These are phyloP conservation scores for Drosophila gaucha DNA, from an alignment of 2,888 invertebrate species.

Conservation along the genomic window DNA sequence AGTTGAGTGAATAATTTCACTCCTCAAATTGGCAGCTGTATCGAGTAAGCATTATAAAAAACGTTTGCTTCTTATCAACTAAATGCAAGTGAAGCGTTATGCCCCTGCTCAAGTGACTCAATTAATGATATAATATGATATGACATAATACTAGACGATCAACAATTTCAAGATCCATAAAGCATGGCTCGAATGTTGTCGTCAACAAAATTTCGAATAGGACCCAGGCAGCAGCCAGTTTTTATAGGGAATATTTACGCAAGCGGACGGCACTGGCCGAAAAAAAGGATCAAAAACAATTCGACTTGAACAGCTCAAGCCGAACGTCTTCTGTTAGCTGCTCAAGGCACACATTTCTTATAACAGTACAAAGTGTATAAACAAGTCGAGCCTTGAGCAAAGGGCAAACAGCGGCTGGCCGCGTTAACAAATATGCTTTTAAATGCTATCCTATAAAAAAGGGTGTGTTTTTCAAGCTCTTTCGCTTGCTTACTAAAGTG, in stretches of 20 bases:
- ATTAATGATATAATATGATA: constrained; percentile 34
- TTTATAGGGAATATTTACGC: not conserved
- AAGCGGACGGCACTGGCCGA: constrained; percentile 48
- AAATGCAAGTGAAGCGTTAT: constrained; percentile 47
- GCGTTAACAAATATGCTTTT: constrained; percentile 36
- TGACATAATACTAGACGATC: constrained; percentile 50
- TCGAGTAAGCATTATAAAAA: constrained; percentile 40
- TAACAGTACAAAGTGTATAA: constrained; percentile 8
- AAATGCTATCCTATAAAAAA: constrained; percentile 61
- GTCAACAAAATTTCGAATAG: not conserved
- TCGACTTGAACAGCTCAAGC: constrained; percentile 38
- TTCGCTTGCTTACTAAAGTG: constrained; percentile 50
- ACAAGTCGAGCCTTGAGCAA: constrained; percentile 31
- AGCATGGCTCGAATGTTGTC: constrained; percentile 29
- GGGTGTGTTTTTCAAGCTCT: constrained; percentile 59
- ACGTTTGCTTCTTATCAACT: constrained; percentile 42
- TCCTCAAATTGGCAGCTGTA: constrained; percentile 55
- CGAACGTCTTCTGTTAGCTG: constrained; percentile 38
- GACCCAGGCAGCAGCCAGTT: constrained; percentile 26
- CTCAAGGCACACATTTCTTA: constrained; percentile 17
- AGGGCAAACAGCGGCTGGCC: constrained; percentile 42
- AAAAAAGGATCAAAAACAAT: constrained; percentile 23
- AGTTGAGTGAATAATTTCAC: constrained; percentile 18
- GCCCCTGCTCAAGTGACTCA: constrained; percentile 35
- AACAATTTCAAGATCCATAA: constrained; percentile 20